Evolutionary conservation across 2,888 invertebrate genomes (phyloP).

Genomic region (Anarsia innoxiella): DNA sequence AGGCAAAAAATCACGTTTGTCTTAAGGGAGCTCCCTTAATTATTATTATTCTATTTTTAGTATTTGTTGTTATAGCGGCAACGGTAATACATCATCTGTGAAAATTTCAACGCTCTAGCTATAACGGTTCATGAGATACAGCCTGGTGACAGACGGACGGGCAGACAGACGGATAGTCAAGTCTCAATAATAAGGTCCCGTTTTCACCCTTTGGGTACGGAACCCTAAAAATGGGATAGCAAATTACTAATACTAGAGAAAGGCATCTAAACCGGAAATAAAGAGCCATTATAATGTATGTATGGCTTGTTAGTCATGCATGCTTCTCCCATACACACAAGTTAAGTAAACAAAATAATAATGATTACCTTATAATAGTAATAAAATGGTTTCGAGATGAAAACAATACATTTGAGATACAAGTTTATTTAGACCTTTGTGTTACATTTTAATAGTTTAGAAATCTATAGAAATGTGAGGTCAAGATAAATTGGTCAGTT

Average conservation of each 20-base stretch:
- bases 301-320: neutral
- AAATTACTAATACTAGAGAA: neutral
- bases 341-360: constrained; percentile 23
- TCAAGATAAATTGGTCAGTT: neutral
- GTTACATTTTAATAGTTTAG: neutral
- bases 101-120: too few relatives aligned
- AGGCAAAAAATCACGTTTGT: too few relatives aligned
- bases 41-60: too few relatives aligned
- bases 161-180: neutral
- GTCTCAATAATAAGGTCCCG: neutral
- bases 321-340: neutral
- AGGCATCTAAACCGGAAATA: neutral
- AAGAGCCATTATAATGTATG: neutral
- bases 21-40: too few relatives aligned
- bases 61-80: too few relatives aligned
- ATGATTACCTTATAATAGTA: constrained; percentile 36
- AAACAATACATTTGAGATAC: constrained; percentile 26
- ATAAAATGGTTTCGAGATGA: constrained; percentile 27
- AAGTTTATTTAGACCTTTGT: constrained; percentile 5
- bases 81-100: too few relatives aligned
- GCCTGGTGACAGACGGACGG: too few relatives aligned
- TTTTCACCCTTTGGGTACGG: too few relatives aligned
- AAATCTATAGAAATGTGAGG: neutral
- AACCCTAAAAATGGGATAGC: too few relatives aligned
- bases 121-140: too few relatives aligned